phyloP scores from a whole-genome alignment of 2,888 invertebrate species.

The Lochmaea capreae region DNA sequence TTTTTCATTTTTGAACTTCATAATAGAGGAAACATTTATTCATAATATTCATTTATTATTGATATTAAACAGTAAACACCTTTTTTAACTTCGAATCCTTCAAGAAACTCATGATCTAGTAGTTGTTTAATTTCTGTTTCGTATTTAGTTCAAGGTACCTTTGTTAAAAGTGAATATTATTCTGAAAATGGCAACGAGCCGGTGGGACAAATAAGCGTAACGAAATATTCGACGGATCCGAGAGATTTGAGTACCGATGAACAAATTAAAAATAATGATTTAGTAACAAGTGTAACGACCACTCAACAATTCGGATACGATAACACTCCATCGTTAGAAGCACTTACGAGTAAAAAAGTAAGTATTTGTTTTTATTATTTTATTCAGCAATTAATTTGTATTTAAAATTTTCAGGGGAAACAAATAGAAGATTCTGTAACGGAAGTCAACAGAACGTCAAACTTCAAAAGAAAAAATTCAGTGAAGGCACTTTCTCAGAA shows the following conservation, averaged over 20 bases:
- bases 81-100: too few relatives aligned
- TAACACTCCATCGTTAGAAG: slow-evolving; percentile 59
- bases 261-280: slow-evolving; percentile 50
- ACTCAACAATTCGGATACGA: slow-evolving; percentile 64
- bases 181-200: slow-evolving; percentile 78
- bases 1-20: too few relatives aligned
- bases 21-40: too few relatives aligned
- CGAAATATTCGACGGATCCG: slow-evolving; percentile 77
- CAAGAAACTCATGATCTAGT: too few relatives aligned
- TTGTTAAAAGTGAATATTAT: slow-evolving; percentile 76
- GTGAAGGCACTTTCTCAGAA: slow-evolving; percentile 84
- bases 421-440: slow-evolving; percentile 43
- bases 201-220: slow-evolving; percentile 76
- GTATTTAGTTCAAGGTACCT: slow-evolving; percentile 76
- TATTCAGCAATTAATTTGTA: background rate
- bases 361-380: background rate
- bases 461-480: slow-evolving; percentile 75
- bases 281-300: slow-evolving; percentile 62
- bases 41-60: too few relatives aligned
- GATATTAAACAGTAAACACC: too few relatives aligned
- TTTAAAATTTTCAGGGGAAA: slow-evolving; percentile 16
- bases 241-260: slow-evolving; percentile 64
- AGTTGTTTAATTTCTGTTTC: background rate
- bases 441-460: slow-evolving; percentile 55
- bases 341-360: slow-evolving; percentile 54